These are phyloP conservation scores for Holacanthus passer DNA, from an alignment of 2,113 vertebrate species.

Conservation along the genomic window DNA sequence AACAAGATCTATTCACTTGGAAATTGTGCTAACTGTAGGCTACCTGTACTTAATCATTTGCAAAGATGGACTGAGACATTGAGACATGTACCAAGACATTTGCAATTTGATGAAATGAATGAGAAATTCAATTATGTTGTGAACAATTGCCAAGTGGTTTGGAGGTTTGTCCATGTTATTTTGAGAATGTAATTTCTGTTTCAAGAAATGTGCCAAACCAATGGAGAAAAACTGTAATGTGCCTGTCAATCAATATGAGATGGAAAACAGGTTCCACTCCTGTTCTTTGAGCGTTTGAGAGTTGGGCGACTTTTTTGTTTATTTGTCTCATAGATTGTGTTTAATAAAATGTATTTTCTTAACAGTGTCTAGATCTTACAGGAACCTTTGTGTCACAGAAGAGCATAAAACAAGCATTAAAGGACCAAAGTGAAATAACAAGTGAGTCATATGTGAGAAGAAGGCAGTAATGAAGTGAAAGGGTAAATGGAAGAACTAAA, in stretches of 20 bases:
- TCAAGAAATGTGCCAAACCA: too few species aligned
- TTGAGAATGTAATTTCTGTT: too few species aligned
- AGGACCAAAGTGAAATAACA: neutral
- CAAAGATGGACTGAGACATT: too few species aligned
- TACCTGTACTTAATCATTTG: too few species aligned
- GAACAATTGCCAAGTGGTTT: too few species aligned
- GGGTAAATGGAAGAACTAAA: neutral
- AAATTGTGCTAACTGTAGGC: too few species aligned
- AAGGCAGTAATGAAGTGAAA: neutral
- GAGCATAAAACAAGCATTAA: neutral
- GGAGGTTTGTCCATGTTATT: too few species aligned
- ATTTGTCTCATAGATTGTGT: neutral
- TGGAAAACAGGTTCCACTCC: neutral
- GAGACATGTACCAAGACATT: too few species aligned
- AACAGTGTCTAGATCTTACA: neutral
- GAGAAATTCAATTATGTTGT: too few species aligned
- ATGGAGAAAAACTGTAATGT: too few species aligned
- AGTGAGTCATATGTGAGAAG: neutral
- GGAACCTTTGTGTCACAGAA: slow-evolving; percentile 43
- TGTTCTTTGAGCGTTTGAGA: neutral
- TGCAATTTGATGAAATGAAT: too few species aligned
- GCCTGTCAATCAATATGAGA: neutral
- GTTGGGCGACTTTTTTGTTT: neutral
- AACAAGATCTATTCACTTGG: too few species aligned
- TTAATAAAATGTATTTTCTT: neutral